Percentiles rank a stretch among this genome's conserved stretches.
These are phyloP conservation scores for Charanyca ferruginea DNA, from an alignment of 2,888 invertebrate genomes.

Conservation along the genomic window DNA sequence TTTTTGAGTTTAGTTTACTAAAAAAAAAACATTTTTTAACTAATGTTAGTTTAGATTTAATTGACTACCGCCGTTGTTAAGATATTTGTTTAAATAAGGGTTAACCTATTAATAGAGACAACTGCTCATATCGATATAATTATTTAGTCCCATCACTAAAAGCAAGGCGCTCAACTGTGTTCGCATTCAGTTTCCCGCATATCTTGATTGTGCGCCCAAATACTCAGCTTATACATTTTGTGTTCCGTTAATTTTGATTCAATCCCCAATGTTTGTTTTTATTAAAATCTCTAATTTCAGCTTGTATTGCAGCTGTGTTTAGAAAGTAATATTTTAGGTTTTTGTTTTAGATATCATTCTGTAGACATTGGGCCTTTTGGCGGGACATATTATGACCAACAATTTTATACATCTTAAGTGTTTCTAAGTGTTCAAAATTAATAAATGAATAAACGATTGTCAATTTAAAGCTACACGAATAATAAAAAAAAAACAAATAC, in stretches of 20 bases:
- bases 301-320: background rate
- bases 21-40: too few relatives aligned
- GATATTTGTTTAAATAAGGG: background rate
- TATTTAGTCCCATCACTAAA: conserved; percentile 66
- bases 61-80: background rate
- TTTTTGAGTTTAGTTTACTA: too few relatives aligned
- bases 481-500: too few relatives aligned
- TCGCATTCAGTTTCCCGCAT: conserved; percentile 77
- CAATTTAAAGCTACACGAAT: too few relatives aligned
- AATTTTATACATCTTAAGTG: too few relatives aligned
- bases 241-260: conserved; percentile 70
- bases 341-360: too few relatives aligned
- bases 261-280: conserved; percentile 63
- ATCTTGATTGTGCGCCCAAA: conserved; percentile 84
- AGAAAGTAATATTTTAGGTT: background rate
- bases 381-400: too few relatives aligned
- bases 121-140: conserved; percentile 52
- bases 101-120: too few relatives aligned
- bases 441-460: too few relatives aligned
- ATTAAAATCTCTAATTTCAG: conserved; percentile 38
- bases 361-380: too few relatives aligned
- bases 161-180: conserved; percentile 74
- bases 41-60: too few relatives aligned
- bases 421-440: too few relatives aligned
- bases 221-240: conserved; percentile 73